These are phyloP conservation scores for Seira ritae DNA, from an alignment of 2,888 invertebrate species.

Conservation along the genomic window DNA sequence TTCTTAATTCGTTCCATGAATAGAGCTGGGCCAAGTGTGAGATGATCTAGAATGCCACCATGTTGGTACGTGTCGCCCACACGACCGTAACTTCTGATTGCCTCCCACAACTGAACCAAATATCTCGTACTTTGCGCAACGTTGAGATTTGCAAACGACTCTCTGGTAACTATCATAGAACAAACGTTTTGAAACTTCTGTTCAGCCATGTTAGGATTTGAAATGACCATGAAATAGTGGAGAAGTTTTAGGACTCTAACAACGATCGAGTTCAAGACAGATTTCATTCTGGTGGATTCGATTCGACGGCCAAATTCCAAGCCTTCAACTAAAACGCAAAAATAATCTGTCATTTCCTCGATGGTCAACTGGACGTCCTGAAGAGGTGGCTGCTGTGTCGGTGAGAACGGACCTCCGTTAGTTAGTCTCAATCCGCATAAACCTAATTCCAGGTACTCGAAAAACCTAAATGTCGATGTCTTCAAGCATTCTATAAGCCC, in stretches of 20 bases:
- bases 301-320: no score
- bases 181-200: not conserved
- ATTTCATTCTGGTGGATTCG: no score
- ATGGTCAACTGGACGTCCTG: not conserved
- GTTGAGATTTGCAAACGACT: not conserved
- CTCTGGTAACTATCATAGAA: not conserved
- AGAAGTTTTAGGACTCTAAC: not conserved
- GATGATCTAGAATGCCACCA: not conserved
- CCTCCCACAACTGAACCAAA: constrained; percentile 8
- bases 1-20: not conserved
- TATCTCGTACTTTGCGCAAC: not conserved
- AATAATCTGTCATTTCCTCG: constrained; percentile 3
- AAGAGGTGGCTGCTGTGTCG: not conserved
- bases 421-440: not conserved
- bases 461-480: not conserved
- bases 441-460: not conserved
- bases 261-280: no score
- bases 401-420: not conserved
- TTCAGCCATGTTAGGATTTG: not conserved
- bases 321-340: not conserved
- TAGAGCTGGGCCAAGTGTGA: not conserved
- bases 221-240: not conserved
- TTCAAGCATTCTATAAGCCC: not conserved
- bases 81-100: not conserved
- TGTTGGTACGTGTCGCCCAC: not conserved